Evolutionary conservation across 2,888 invertebrate genomes (phyloP).

Genomic region (Cephus nigrinus): DNA sequence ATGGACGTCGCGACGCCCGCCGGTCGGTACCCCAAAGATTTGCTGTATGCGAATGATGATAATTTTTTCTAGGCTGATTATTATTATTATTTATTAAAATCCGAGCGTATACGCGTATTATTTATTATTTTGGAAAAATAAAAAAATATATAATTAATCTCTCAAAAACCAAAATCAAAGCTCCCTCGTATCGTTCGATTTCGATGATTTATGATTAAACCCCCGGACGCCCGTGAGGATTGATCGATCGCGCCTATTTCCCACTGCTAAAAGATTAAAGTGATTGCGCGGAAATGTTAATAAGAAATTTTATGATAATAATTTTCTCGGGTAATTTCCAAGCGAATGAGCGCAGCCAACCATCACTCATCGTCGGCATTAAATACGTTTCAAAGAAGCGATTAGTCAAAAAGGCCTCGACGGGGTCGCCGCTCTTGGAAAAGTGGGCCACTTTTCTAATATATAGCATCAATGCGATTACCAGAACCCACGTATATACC

Average conservation of each 20-base stretch:
- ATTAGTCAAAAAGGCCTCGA: slow-evolving; percentile 2
- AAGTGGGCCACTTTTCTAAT: slow-evolving; percentile 2
- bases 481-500: neutral
- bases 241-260: slow-evolving; percentile 1
- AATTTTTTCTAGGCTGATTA: no score
- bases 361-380: slow-evolving; percentile 7
- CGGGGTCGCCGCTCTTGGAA: neutral
- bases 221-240: neutral
- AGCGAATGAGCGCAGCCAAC: neutral
- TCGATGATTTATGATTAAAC: neutral
- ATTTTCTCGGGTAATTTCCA: slow-evolving; percentile 3
- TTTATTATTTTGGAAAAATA: no score
- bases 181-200: neutral
- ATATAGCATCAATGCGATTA: neutral
- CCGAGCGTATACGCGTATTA: no score
- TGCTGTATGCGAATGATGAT: neutral
- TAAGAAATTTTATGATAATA: neutral
- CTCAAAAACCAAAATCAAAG: neutral
- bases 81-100: no score
- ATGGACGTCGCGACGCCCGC: neutral
- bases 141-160: neutral
- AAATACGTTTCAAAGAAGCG: slow-evolving; percentile 7
- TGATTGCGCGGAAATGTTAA: slow-evolving; percentile 1
- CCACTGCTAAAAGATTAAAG: slow-evolving; percentile 3
- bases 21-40: neutral